Base-by-base conservation (phyloP, 2,888 invertebrate species). In the Drosophila niveifrons region DNA sequence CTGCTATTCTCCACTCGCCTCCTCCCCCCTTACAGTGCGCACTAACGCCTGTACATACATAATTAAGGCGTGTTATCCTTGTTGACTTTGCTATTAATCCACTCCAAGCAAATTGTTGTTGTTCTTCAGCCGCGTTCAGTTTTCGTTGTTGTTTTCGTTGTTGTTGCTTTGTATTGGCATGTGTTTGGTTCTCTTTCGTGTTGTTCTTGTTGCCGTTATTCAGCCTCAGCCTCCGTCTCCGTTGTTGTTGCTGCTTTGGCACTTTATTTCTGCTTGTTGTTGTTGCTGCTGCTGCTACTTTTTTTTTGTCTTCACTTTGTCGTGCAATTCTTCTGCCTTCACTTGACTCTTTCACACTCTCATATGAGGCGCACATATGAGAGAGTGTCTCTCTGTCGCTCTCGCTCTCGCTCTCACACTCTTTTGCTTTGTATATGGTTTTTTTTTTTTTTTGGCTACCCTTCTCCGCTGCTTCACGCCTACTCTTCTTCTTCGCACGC, bases 51-150 rank as follows among this genome's bases (percentile, higher is more conserved):
- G 72, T 80, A 81, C 80, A 81, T 81, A 83, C 83, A 82, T 80
- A 80, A 82, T 82, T 83, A 82, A 82, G 76, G 78, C 76, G 77
- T 83, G 83, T 78, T 83, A 78, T 83, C 81, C 82, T 83, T 83
- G 80, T 83, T 82, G 80, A 78, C 75, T 82, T 83, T 82, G 84
- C 76, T 83, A 80, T 78, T 82, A 82, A 82, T 83, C 81, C 78
- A 76, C 83, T 72, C 75, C 76, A 80, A 80, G 80, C 67, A 75
- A 72, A 75, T 70, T 75, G 79, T 74, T 23, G 23, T 23, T 76
- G 74, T 69, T 72, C 48, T 46, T 53, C 36, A n/a, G 53, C 34
- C 48, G 17, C 52, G 31, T 44, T 15, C 17, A 53, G 50, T 58
- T 62, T 55, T 28, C 66, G 36, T 63, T 58, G 39, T 10, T 29